A percentile compares a stretch with the other conserved stretches of the same genome.
phyloP scores from a whole-genome alignment of 2,113 vertebrate species.

The Chloebia gouldiae region DNA sequence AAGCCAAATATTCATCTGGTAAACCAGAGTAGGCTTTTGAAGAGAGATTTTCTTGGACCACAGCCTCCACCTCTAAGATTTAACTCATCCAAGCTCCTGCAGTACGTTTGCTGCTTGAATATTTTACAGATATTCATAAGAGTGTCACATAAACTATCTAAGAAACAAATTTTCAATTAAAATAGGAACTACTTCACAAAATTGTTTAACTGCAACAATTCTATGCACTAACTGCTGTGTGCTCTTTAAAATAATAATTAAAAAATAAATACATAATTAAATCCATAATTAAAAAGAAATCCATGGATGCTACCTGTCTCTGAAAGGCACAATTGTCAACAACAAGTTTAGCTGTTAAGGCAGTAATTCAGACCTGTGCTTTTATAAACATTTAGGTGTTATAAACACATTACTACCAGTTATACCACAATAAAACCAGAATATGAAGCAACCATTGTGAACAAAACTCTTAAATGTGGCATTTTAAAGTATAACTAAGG shows the following conservation, averaged over 20 bases:
- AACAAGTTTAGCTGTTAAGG: background rate
- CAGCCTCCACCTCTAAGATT: background rate
- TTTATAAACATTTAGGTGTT: background rate
- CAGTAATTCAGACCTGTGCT: background rate
- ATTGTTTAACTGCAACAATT: background rate
- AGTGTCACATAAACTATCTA: background rate
- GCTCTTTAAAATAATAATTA: background rate
- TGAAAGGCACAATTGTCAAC: background rate
- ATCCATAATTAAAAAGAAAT: background rate
- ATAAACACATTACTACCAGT: background rate
- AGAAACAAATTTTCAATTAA: background rate
- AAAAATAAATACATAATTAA: background rate
- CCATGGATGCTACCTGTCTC: background rate
- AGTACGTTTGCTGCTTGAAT: background rate
- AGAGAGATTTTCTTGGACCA: background rate
- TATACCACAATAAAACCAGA: background rate
- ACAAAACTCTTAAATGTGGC: background rate
- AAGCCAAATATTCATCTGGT: conserved; percentile 26
- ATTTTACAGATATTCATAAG: background rate
- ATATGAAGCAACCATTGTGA: background rate
- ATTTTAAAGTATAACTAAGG: background rate
- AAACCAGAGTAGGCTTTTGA: background rate
- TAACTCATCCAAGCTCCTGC: background rate
- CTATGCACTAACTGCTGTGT: background rate
- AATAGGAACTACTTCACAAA: background rate